Evolutionary conservation across 2,888 invertebrate genomes (phyloP).

Genomic region (Tryphoninae sp.): DNA sequence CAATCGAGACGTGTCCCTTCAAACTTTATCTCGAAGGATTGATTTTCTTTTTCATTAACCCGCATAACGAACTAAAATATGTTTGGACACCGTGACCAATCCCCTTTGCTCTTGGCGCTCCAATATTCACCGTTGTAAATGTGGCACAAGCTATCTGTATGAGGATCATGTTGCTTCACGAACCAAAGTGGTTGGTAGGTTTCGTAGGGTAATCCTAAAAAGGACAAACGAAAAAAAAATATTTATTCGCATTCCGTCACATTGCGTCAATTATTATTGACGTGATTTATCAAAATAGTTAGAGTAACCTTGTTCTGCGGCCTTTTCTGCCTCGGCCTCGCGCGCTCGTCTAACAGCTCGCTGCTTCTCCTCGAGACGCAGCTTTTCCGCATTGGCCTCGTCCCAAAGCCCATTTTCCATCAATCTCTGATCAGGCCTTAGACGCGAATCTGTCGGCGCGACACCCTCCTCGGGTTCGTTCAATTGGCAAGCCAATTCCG

Average conservation of each 20-base stretch:
- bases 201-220: conserved; percentile 86
- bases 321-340: conserved; percentile 90
- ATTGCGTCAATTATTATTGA: no score
- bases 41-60: conserved; percentile 30
- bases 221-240: background rate
- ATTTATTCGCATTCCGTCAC: background rate
- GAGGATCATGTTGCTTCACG: conserved; percentile 89
- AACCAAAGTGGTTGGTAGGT: conserved; percentile 95
- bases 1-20: conserved; percentile 37
- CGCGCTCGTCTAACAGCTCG: conserved; percentile 89
- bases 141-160: conserved; percentile 88
- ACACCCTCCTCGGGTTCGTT: conserved; percentile 96
- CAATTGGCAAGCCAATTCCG: conserved; percentile 96
- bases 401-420: conserved; percentile 98
- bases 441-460: conserved; percentile 96
- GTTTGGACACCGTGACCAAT: conserved; percentile 96
- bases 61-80: conserved; percentile 86
- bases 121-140: conserved; percentile 95
- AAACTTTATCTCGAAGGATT: conserved; percentile 52
- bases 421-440: conserved; percentile 97
- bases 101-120: conserved; percentile 92
- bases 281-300: conserved; percentile 1
- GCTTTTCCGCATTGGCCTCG: conserved; percentile 93
- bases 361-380: conserved; percentile 97
- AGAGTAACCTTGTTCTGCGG: conserved; percentile 84